phyloP scores from a whole-genome alignment of 2,888 invertebrate species.

The Geotrupes spiniger region DNA sequence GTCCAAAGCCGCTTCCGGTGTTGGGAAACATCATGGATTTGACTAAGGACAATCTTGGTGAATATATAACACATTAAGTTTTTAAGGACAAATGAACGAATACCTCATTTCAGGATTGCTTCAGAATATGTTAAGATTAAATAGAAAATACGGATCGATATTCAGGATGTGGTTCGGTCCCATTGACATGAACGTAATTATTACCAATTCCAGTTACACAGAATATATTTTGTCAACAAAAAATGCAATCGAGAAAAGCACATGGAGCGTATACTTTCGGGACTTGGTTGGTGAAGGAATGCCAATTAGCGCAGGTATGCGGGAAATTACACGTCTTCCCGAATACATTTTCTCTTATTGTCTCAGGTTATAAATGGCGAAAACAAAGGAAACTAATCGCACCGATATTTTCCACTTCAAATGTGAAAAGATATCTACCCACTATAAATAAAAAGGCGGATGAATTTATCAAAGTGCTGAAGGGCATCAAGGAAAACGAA shows the following conservation, averaged over 20 bases:
- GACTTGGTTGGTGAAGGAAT: too few relatives aligned
- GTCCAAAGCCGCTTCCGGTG: neutral
- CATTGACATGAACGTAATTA: too few relatives aligned
- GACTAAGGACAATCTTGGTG: neutral
- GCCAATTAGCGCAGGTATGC: too few relatives aligned
- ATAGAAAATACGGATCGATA: slow-evolving; percentile 20
- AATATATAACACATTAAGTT: neutral
- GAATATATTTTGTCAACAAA: too few relatives aligned
- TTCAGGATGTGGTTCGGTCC: slow-evolving; percentile 17
- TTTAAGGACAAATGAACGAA: neutral
- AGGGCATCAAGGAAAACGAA: slow-evolving; percentile 15
- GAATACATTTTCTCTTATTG: too few relatives aligned
- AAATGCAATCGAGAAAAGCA: too few relatives aligned
- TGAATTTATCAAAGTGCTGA: slow-evolving; percentile 42
- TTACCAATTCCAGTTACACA: too few relatives aligned
- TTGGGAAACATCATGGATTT: neutral
- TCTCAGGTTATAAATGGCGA: too few relatives aligned
- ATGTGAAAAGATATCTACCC: slow-evolving; percentile 46
- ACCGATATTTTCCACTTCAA: slow-evolving; percentile 49
- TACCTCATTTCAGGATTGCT: slow-evolving; percentile 5
- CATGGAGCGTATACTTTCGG: too few relatives aligned
- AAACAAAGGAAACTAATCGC: slow-evolving; percentile 49
- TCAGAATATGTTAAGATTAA: slow-evolving; percentile 4
- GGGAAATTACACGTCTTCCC: too few relatives aligned
- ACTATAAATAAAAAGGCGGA: slow-evolving; percentile 48